Evolutionary conservation across 2,113 vertebrate species (phyloP).

Genomic region (Mystacornis crossleyi): DNA sequence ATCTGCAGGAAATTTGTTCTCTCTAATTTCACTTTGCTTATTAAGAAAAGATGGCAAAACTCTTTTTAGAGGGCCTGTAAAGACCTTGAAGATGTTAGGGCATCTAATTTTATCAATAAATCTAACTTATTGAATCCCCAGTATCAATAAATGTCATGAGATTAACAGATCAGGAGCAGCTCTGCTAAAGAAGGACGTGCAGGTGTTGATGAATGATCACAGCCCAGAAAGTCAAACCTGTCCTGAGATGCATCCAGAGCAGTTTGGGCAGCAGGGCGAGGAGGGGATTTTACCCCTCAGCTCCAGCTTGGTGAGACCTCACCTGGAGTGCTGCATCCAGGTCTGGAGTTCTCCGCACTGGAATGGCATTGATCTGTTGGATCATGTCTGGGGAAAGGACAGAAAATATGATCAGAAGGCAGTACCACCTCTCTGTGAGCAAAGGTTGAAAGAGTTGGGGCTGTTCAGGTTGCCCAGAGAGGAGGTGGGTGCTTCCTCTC

Average conservation of each 20-base stretch:
- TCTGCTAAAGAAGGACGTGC: accelerated
- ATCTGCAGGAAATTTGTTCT: background rate
- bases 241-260: background rate
- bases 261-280: accelerated
- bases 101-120: accelerated
- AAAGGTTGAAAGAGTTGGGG: background rate
- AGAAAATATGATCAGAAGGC: background rate
- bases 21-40: background rate
- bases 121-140: background rate
- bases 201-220: accelerated
- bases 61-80: accelerated
- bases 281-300: background rate
- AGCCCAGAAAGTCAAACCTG: background rate
- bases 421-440: accelerated
- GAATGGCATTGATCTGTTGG: background rate
- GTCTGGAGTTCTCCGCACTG: background rate
- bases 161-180: background rate
- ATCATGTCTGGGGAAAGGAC: accelerated
- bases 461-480: background rate
- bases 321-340: background rate
- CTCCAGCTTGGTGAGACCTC: background rate
- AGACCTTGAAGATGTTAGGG: background rate
- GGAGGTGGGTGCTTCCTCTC: background rate
- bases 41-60: background rate
- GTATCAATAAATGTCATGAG: too few species aligned